Percentiles rank a stretch among this genome's conserved stretches.
Evolutionary conservation across 2,113 vertebrate genomes (phyloP).

Genomic region (Sminthopsis crassicaudata): DNA sequence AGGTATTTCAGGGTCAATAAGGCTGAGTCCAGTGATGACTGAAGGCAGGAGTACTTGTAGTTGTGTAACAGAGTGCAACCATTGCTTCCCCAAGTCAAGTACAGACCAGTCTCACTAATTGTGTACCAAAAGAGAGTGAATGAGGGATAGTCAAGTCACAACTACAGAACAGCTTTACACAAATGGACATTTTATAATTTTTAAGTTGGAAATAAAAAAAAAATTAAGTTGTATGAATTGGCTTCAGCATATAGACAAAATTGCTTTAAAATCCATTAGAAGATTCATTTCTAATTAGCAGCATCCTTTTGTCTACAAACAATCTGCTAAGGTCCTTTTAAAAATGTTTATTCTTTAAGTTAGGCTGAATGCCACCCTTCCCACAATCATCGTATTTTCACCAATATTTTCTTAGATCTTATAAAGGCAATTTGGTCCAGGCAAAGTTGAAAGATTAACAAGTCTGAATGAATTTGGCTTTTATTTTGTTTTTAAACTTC

Average conservation of each 20-base stretch:
- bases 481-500: not conserved
- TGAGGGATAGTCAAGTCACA: not conserved
- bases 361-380: not conserved
- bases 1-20: not conserved
- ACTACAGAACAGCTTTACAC: not conserved
- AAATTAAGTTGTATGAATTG: not conserved
- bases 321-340: not conserved
- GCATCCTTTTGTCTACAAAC: not conserved
- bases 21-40: not conserved
- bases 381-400: not conserved
- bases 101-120: not conserved
- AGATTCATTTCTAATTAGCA: not conserved
- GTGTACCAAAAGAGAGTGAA: not conserved
- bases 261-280: not conserved
- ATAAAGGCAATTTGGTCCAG: not conserved
- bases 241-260: not conserved
- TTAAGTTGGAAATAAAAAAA: not conserved
- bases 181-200: not conserved
- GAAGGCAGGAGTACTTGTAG: not conserved
- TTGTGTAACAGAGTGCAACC: not conserved
- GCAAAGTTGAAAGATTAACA: not conserved
- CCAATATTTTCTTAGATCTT: not conserved
- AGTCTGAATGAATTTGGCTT: not conserved
- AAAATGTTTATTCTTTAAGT: not conserved
- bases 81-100: not conserved